Evolutionary conservation across 2,888 invertebrate species (phyloP).

Genomic region (Stenichneumon culpator): DNA sequence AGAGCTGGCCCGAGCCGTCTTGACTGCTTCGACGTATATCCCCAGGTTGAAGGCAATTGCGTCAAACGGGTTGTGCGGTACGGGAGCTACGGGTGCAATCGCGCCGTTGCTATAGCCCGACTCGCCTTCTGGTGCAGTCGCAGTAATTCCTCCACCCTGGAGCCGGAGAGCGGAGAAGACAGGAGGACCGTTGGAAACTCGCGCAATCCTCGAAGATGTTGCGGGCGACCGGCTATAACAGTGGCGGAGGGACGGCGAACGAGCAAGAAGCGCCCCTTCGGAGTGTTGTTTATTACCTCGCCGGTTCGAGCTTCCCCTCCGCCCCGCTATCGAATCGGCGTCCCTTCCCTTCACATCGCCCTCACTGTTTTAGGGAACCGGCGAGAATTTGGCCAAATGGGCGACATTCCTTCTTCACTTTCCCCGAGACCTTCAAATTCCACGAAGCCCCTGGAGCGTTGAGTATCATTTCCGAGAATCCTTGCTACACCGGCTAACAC

Average conservation of each 20-base stretch:
- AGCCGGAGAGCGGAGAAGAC: conserved; percentile 28
- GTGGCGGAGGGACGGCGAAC: conserved; percentile 7
- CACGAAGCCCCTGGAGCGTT: background rate
- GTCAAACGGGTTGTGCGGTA: conserved; percentile 46
- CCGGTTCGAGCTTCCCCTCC: conserved; percentile 34
- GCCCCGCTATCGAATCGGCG: conserved; percentile 47
- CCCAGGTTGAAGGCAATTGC: conserved; percentile 58
- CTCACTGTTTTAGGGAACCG: conserved; percentile 1
- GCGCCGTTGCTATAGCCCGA: conserved; percentile 22
- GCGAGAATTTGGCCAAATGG: conserved; percentile 51
- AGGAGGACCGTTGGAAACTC: conserved; percentile 22
- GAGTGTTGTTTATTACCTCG: conserved; percentile 63
- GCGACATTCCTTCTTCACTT: conserved; percentile 45
- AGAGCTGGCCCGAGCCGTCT: background rate
- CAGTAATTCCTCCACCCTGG: conserved; percentile 55
- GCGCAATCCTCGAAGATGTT: conserved; percentile 59
- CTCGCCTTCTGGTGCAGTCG: conserved; percentile 41
- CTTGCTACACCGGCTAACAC: background rate
- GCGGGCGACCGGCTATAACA: conserved; percentile 30
- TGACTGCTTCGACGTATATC: conserved; percentile 38
- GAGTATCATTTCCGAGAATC: background rate
- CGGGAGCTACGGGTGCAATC: conserved; percentile 39
- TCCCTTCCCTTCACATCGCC: conserved; percentile 25
- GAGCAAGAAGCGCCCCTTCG: conserved; percentile 52
- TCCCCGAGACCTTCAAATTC: background rate